phyloP scores from a whole-genome alignment of 2,888 invertebrate species.

The Stenotaenia linearis region DNA sequence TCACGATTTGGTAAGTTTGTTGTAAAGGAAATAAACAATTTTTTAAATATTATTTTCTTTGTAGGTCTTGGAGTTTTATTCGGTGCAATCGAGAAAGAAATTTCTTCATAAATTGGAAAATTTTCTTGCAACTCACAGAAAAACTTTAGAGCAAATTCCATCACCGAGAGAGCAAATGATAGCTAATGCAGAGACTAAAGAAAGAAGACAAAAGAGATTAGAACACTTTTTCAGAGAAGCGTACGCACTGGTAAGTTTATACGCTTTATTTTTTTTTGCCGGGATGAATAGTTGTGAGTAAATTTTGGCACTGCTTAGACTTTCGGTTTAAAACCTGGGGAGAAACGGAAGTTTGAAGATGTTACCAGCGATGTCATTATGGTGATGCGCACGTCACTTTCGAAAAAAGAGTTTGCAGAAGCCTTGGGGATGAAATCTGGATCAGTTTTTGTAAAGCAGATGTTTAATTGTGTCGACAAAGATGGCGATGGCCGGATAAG shows the following conservation, averaged over 20 bases:
- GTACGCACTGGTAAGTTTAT: constrained; percentile 61
- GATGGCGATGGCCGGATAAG: constrained; percentile 88
- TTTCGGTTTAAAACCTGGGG: constrained; percentile 81
- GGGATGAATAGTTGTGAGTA: neutral
- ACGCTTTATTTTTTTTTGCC: neutral
- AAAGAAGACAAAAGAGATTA: constrained; percentile 80
- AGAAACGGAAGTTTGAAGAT: constrained; percentile 65
- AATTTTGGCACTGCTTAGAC: constrained; percentile 50
- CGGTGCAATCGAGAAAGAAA: constrained; percentile 70
- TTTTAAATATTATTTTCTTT: too few species aligned
- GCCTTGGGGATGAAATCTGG: constrained; percentile 92
- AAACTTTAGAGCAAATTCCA: constrained; percentile 64
- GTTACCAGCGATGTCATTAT: constrained; percentile 65
- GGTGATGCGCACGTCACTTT: constrained; percentile 86
- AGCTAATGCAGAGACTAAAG: constrained; percentile 86
- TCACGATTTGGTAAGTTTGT: constrained; percentile 69
- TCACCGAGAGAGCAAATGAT: constrained; percentile 78
- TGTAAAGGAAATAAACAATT: too few species aligned
- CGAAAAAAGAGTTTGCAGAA: constrained; percentile 87
- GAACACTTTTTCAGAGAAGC: constrained; percentile 95
- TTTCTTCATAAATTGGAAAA: constrained; percentile 81
- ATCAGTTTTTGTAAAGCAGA: constrained; percentile 90
- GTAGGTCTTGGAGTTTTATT: constrained; percentile 73
- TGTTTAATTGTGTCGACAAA: constrained; percentile 96
- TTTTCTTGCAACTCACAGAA: constrained; percentile 75